These are phyloP conservation scores for Lapara coniferarum DNA, from an alignment of 2,888 invertebrate species.

Conservation along the genomic window DNA sequence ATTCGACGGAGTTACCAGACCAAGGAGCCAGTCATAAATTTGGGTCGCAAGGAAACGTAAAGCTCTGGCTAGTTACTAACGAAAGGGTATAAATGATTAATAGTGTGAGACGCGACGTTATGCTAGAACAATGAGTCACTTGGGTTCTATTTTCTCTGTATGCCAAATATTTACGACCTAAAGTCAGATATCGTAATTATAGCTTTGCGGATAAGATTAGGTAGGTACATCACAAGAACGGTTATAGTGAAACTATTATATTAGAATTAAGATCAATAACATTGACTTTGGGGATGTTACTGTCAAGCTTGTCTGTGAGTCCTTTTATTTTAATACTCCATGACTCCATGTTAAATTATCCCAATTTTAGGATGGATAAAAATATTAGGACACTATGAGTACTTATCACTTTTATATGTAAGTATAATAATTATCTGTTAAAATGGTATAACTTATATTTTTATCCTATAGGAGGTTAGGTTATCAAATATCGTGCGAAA, in stretches of 20 bases:
- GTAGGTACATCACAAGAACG: no score
- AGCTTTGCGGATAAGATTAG: slow-evolving; percentile 7
- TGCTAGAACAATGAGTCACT: slow-evolving; percentile 13
- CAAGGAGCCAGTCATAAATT: slow-evolving; percentile 12
- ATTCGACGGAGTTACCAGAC: slow-evolving; percentile 1
- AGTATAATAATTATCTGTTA: neutral
- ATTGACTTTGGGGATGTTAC: slow-evolving; percentile 57
- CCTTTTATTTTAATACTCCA: slow-evolving; percentile 52
- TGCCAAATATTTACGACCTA: slow-evolving; percentile 13
- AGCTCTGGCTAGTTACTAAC: slow-evolving; percentile 13
- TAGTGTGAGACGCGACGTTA: slow-evolving; percentile 20
- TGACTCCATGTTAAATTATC: no score
- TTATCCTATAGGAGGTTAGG: neutral
- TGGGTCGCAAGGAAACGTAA: slow-evolving; percentile 18
- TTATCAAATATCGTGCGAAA: neutral
- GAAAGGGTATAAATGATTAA: slow-evolving; percentile 23
- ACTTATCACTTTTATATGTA: no score
- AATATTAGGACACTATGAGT: no score
- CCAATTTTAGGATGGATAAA: no score
- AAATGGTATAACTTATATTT: neutral
- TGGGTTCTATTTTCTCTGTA: slow-evolving; percentile 9
- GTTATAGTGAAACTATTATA: no score
- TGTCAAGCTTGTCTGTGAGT: slow-evolving; percentile 70
- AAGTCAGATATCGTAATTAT: slow-evolving; percentile 24
- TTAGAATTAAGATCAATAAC: slow-evolving; percentile 46